Conservation (phyloP, 2,113 vertebrate species). For the Sarotherodon lohbergeri region DNA sequence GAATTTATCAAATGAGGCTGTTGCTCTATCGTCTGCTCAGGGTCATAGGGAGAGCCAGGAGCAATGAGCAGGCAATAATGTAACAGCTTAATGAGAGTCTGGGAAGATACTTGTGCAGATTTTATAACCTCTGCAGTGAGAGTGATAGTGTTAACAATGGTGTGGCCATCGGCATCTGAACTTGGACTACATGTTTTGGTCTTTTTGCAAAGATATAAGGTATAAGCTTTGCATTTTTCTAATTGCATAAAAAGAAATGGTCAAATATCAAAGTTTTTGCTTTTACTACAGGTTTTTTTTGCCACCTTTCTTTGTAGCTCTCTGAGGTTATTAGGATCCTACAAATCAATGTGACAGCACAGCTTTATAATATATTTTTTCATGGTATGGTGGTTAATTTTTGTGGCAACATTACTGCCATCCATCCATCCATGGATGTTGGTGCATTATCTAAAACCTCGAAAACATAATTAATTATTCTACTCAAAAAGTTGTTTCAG, state of each 20-base stretch:
- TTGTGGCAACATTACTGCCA: too few species aligned
- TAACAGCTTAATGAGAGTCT: constrained; percentile 7
- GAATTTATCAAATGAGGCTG: constrained; percentile 43
- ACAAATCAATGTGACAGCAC: background rate
- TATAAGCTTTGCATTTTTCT: background rate
- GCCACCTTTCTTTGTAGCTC: background rate
- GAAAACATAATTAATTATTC: background rate
- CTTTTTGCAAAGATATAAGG: background rate
- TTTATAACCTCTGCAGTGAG: background rate
- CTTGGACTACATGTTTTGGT: background rate
- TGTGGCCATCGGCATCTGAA: background rate
- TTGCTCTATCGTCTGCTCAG: constrained; percentile 40
- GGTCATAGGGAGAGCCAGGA: background rate
- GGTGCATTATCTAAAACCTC: background rate
- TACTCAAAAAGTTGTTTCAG: background rate
- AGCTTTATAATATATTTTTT: background rate
- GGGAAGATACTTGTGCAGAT: background rate
- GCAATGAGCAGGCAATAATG: background rate
- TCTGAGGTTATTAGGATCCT: background rate
- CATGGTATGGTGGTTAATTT: background rate
- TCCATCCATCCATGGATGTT: background rate
- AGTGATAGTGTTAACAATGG: background rate
- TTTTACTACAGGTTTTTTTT: background rate
- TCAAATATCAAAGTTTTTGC: background rate
- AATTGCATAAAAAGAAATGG: background rate